These are phyloP conservation scores for Philotrypesis tridentata DNA, from an alignment of 1,140 invertebrate species.

Conservation along the genomic window DNA sequence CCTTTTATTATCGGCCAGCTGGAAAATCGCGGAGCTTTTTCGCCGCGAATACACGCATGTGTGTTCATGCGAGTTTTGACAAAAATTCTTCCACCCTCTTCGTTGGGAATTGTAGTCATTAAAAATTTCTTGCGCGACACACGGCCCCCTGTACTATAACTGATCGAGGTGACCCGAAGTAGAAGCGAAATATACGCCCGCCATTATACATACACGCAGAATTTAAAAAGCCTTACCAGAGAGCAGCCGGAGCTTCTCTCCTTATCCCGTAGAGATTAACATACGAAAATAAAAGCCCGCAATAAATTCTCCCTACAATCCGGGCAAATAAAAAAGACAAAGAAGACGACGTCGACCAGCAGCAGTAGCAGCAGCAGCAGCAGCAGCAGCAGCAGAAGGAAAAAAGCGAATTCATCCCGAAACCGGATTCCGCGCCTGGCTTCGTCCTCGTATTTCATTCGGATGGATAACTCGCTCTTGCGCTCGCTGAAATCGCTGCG, in stretches of 20 bases:
- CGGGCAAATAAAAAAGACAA: not conserved
- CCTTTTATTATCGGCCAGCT: not conserved
- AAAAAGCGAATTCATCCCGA: constrained; percentile 17
- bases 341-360: not conserved
- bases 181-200: too few relatives aligned
- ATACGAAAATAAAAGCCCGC: not conserved
- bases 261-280: not conserved
- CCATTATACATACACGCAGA: not conserved
- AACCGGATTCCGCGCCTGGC: constrained; percentile 27
- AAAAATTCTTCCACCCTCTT: too few relatives aligned
- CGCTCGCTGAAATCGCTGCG: constrained; percentile 36
- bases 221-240: not conserved
- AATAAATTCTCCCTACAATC: not conserved
- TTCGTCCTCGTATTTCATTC: constrained; percentile 33
- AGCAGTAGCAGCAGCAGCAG: not conserved
- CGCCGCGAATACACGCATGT: too few relatives aligned
- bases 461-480: constrained; percentile 38
- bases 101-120: too few relatives aligned
- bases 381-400: too few relatives aligned
- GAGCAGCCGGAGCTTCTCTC: not conserved
- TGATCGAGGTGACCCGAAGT: not conserved
- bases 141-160: too few relatives aligned
- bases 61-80: too few relatives aligned
- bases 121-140: too few relatives aligned
- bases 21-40: not conserved